These are phyloP conservation scores for Hypomecis atomaria DNA, from an alignment of 2,888 invertebrate species.

Conservation along the genomic window DNA sequence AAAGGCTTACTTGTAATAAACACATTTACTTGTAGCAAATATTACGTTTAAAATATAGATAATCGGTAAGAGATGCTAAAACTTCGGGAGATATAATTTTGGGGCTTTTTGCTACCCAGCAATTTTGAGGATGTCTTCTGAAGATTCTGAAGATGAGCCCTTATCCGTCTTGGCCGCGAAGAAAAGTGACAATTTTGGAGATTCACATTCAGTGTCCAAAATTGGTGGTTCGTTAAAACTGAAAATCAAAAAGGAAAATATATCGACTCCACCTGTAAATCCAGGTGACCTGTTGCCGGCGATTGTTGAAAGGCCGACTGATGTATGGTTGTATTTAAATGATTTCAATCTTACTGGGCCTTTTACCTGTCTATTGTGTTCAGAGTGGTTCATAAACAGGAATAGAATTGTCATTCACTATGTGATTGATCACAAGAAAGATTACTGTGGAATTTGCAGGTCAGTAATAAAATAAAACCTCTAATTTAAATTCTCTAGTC, in stretches of 20 bases:
- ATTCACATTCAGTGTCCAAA: constrained; percentile 38
- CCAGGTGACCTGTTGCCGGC: constrained; percentile 38
- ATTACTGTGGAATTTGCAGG: constrained; percentile 82
- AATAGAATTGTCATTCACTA: constrained; percentile 78
- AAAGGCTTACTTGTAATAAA: too few species aligned
- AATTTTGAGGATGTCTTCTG: constrained; percentile 49
- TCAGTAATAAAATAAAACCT: constrained; percentile 43
- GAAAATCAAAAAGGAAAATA: constrained; percentile 46
- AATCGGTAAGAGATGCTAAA: too few species aligned
- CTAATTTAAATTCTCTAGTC: background rate
- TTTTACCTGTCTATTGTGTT: constrained; percentile 76
- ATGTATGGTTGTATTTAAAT: constrained; percentile 81
- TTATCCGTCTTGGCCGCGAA: constrained; percentile 72
- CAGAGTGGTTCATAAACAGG: constrained; percentile 79
- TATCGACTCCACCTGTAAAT: constrained; percentile 47
- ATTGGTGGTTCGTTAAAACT: constrained; percentile 50
- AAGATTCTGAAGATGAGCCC: constrained; percentile 80
- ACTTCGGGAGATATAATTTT: too few species aligned
- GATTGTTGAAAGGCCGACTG: constrained; percentile 68
- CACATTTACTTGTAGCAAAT: too few species aligned
- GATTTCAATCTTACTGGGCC: constrained; percentile 76
- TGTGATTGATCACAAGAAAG: constrained; percentile 80
- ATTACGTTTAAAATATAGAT: too few species aligned
- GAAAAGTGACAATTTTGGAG: constrained; percentile 43
- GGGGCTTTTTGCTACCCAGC: background rate